These are phyloP conservation scores for Chloromyia formosa DNA, from an alignment of 2,888 invertebrate species.

Conservation along the genomic window DNA sequence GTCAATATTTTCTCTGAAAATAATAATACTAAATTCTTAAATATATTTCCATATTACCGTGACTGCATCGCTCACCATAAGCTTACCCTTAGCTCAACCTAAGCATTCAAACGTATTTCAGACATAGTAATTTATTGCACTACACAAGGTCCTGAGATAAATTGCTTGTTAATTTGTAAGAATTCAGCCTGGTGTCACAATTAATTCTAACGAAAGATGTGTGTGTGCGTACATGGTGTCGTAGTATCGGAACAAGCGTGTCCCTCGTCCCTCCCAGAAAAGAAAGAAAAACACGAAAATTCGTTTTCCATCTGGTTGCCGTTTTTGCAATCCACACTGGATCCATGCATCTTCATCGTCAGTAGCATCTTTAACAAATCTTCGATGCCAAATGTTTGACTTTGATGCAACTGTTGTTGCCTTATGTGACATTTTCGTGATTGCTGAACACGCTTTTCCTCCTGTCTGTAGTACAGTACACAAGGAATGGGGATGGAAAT, in stretches of 20 bases:
- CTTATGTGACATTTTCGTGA: conserved; percentile 24
- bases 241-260: neutral
- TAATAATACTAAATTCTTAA: too few species aligned
- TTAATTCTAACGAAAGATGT: conserved; percentile 45
- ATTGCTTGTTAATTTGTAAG: conserved; percentile 51
- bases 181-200: conserved; percentile 49
- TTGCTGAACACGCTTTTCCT: too few species aligned
- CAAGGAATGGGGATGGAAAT: conserved; percentile 5
- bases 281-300: conserved; percentile 7
- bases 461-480: too few species aligned
- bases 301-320: conserved; percentile 31
- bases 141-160: conserved; percentile 45
- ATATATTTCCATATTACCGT: too few species aligned
- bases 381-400: conserved; percentile 29
- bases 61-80: conserved; percentile 8
- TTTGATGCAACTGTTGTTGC: conserved; percentile 24
- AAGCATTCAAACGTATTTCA: conserved; percentile 6
- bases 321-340: conserved; percentile 6
- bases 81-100: conserved; percentile 8
- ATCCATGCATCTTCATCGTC: neutral
- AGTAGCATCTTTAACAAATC: conserved; percentile 16
- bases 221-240: too few species aligned
- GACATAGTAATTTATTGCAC: conserved; percentile 47
- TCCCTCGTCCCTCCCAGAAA: neutral
- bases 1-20: too few species aligned